Conservation (phyloP, 2,113 vertebrate species). For the Otolemur garnettii region DNA sequence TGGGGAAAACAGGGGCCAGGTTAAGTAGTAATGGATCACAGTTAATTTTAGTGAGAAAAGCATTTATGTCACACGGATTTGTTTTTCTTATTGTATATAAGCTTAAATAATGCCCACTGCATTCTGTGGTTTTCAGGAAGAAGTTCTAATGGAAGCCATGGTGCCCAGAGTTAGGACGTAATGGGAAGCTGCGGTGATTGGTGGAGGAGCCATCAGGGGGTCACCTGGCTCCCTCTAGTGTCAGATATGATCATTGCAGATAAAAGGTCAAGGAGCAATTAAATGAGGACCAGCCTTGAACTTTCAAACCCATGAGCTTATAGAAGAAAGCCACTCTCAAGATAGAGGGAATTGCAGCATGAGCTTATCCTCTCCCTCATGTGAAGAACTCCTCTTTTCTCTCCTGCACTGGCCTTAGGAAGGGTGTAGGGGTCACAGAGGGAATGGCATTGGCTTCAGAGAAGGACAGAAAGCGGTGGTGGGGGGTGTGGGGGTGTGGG, state of each 20-base stretch:
- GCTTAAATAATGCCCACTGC: background rate
- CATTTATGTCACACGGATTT: background rate
- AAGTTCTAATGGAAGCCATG: background rate
- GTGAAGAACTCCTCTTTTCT: background rate
- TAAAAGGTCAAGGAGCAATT: too few species aligned
- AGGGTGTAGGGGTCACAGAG: background rate
- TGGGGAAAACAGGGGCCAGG: conserved; percentile 31
- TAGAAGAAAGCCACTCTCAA: background rate
- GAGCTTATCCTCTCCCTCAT: background rate
- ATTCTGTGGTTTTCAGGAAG: background rate
- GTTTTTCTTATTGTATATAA: conserved; percentile 2
- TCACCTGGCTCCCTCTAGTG: background rate
- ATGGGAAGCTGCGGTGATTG: background rate
- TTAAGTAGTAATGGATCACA: background rate
- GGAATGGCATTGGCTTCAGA: background rate
- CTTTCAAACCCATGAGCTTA: background rate
- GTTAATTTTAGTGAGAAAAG: background rate
- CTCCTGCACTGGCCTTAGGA: background rate
- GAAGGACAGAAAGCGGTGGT: background rate
- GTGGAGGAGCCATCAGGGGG: background rate
- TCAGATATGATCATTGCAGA: background rate
- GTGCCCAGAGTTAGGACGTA: too few species aligned
- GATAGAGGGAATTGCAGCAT: background rate
- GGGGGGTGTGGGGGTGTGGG: rapidly evolving
- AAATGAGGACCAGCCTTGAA: background rate